Base-by-base conservation (phyloP, 2,888 invertebrate species). In the Phragmatobia fuliginosa region DNA sequence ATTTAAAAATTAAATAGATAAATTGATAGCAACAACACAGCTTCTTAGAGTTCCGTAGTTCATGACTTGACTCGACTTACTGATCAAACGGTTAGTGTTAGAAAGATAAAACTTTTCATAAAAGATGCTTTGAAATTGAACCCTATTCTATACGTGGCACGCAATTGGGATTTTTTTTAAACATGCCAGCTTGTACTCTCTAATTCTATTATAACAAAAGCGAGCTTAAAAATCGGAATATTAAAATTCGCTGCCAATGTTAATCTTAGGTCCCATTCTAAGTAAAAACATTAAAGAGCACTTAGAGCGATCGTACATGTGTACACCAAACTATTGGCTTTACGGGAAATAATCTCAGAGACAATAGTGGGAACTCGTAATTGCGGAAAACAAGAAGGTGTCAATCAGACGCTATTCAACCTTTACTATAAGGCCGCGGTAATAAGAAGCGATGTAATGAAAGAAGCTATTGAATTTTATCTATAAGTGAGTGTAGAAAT, bases 351-450 rank as follows among this genome's bases (percentile, higher is more conserved):
- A 59, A 75, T 62, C 73, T 78, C 16, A 28, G 74, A 79, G 75
- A 83, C 80, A 86, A 89, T 85, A 77, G 83, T 88, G 88, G 70
- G 87, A 88, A 88, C 76, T 58, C 72, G 66, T 77, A 75, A 80
- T 78, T 75, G 77, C 74, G 74, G 62, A 66, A 64, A 61, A 68
- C 61, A 81, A 80, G 76, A 78, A 82, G 78, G 83, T 80, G 83
- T 77, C 74, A 61, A 68, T 66, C 38, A 66, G 58, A 38, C 41
- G 78, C 74, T 60, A 67, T 52, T 52, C 70, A 63, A 71, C 66
- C 45, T 58, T 62, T 36, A 64, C 31, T 68, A 66, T 70, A 73
- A 77, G 67, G 75, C 71, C 68, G 33, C 1, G 62, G 73, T 75
- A 16, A 59, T 31, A 49, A 74, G n/a, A 78, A 72, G 76, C 71